Evolutionary conservation across 2,888 invertebrate genomes (phyloP).

Genomic region (Phanerotoma sp.): DNA sequence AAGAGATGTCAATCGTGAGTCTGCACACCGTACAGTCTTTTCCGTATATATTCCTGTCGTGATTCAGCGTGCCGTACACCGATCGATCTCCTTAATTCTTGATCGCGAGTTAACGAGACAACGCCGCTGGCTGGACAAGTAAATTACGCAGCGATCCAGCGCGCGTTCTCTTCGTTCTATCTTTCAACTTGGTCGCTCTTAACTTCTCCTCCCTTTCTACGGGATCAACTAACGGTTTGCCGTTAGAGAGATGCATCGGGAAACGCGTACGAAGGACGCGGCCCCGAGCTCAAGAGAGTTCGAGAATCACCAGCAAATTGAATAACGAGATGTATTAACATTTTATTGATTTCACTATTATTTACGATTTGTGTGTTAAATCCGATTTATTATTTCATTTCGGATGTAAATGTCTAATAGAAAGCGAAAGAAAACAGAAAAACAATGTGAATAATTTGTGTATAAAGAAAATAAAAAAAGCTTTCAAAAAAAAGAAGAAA

Average conservation of each 20-base stretch:
- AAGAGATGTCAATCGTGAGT: slow-evolving; percentile 27
- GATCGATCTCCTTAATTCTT: slow-evolving; percentile 50
- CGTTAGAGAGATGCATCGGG: slow-evolving; percentile 41
- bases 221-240: slow-evolving; percentile 44
- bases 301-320: slow-evolving; percentile 12
- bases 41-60: slow-evolving; percentile 11
- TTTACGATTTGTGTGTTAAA: background rate
- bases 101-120: slow-evolving; percentile 54
- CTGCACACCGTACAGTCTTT: slow-evolving; percentile 8
- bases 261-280: slow-evolving; percentile 22
- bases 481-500: no score
- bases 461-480: no score
- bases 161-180: slow-evolving; percentile 1
- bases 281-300: slow-evolving; percentile 11
- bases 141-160: slow-evolving; percentile 47
- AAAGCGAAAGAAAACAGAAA: background rate
- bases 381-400: background rate
- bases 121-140: slow-evolving; percentile 51
- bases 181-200: slow-evolving; percentile 17
- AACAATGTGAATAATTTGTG: no score
- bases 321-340: slow-evolving; percentile 17
- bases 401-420: background rate
- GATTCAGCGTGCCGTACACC: slow-evolving; percentile 34
- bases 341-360: slow-evolving; percentile 12
- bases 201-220: slow-evolving; percentile 9